Evolutionary conservation across 2,113 vertebrate species (phyloP).

Genomic region (Smithornis capensis): DNA sequence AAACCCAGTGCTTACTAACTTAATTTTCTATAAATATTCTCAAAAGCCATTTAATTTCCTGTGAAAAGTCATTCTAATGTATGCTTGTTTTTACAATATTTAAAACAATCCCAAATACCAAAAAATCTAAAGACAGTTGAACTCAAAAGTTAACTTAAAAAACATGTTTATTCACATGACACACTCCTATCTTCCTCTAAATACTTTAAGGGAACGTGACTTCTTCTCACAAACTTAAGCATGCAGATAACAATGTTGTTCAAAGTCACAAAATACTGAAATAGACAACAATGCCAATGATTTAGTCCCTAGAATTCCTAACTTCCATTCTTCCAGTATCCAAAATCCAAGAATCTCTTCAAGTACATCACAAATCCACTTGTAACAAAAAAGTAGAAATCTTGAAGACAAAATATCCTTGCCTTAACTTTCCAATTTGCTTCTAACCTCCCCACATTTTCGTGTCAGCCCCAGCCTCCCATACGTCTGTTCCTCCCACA

Average conservation of each 20-base stretch:
- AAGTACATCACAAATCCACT: not conserved
- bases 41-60: not conserved
- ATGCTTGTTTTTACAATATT: not conserved
- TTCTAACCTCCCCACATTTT: not conserved
- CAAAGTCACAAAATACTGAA: not conserved
- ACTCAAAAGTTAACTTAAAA: not conserved
- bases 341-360: not conserved
- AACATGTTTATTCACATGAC: not conserved
- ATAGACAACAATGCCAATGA: not conserved
- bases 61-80: not conserved
- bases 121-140: not conserved
- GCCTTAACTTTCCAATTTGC: not conserved
- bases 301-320: not conserved
- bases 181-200: not conserved
- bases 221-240: not conserved
- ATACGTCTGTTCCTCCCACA: constrained; percentile 42
- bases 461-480: constrained; percentile 40
- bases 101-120: not conserved
- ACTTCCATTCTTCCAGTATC: not conserved
- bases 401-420: not conserved
- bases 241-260: not conserved
- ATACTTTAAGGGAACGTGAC: not conserved
- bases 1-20: not conserved
- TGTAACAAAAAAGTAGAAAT: not conserved
- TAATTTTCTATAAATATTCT: not conserved